phyloP scores from a whole-genome alignment of 2,797 vertebrate genomes.

The Neosalanx taihuensis region DNA sequence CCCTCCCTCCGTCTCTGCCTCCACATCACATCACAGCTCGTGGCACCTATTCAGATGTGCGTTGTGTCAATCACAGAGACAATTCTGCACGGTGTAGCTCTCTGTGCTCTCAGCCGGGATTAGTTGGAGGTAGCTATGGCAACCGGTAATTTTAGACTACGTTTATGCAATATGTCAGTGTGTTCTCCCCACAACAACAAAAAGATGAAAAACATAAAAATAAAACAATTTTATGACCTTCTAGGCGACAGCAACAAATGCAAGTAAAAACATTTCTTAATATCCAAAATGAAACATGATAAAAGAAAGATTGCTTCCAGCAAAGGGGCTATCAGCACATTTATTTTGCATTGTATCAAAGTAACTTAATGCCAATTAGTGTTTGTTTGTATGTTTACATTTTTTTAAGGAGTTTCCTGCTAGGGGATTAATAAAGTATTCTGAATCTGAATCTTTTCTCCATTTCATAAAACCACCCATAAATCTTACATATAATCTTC shows the following conservation, averaged over 20 bases:
- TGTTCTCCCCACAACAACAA: constrained; percentile 48
- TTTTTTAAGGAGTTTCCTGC: too few relatives aligned
- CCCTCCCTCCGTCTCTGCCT: not conserved
- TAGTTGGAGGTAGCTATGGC: constrained; percentile 65
- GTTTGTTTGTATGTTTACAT: not conserved
- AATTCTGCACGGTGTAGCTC: constrained; percentile 34
- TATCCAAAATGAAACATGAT: constrained; percentile 37
- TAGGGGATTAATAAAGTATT: too few relatives aligned
- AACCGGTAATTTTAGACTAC: constrained; percentile 66
- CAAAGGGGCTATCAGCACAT: not conserved
- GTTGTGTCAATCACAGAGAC: constrained; percentile 53
- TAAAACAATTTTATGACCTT: constrained; percentile 37
- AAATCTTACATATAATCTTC: too few relatives aligned
- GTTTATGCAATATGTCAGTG: constrained; percentile 44
- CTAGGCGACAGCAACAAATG: constrained; percentile 25
- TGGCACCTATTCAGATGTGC: constrained; percentile 29
- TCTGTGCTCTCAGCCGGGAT: constrained; percentile 59
- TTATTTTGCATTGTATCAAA: not conserved
- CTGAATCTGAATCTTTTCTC: too few relatives aligned
- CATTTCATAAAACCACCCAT: too few relatives aligned
- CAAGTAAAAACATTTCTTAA: constrained; percentile 21
- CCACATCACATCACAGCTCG: not conserved
- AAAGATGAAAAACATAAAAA: not conserved
- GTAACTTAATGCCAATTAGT: constrained; percentile 3
- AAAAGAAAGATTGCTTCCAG: not conserved